Evolutionary conservation across 2,113 vertebrate genomes (phyloP), one percentile per base, ranked within the genome.

Genomic region (Elanus axillaris): DNA sequence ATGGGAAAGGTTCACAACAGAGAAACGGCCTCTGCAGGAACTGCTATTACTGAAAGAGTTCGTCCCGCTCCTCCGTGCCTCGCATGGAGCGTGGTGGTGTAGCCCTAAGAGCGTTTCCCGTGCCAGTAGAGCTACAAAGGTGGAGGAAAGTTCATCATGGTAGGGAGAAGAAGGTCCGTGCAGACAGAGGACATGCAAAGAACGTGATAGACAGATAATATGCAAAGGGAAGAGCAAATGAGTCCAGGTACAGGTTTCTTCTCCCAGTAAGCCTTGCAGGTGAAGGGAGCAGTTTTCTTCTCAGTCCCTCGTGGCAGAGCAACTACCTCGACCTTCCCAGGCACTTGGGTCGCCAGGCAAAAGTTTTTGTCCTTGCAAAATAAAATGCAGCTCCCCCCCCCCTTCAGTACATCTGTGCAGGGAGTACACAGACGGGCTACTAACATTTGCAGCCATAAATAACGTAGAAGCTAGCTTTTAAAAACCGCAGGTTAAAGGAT

Each of bases 401-500:
- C 75, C 64, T 73, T n/a, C 67, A 63, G 55, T 95, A 80, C 95
- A 81, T 64, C 52, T 86, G 88, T 85, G 86, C 60, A 8, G 73
- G 94, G 90, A 96, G 90, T 60, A 27, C 59, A 97, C 95, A 98
- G 96, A 96, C 8, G 0, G 94, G 76, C 97, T 94, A 92, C 97
- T 98, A 96, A 97, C 91, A 72, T 93, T 92, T 89, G 91, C 79
- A 93, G 96, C 96, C 97, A 97, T 98, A 98, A 98, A 98, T 98
- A 98, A 98, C 79, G 56, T 91, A 92, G 93, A 88, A 95, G 95
- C 85, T 76, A 94, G 95, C 96, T 98, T 97, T 95, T 97, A 97
- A 95, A 98, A 98, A 96, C 97, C 97, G 38, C 97, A 98, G 96
- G 97, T 97, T 98, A 97, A 95, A 96, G 96, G 98, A 98, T 97